Evolutionary conservation across 1,140 invertebrate species (phyloP), one percentile per base, ranked within the genome.

Genomic region (Ericerus pela): DNA sequence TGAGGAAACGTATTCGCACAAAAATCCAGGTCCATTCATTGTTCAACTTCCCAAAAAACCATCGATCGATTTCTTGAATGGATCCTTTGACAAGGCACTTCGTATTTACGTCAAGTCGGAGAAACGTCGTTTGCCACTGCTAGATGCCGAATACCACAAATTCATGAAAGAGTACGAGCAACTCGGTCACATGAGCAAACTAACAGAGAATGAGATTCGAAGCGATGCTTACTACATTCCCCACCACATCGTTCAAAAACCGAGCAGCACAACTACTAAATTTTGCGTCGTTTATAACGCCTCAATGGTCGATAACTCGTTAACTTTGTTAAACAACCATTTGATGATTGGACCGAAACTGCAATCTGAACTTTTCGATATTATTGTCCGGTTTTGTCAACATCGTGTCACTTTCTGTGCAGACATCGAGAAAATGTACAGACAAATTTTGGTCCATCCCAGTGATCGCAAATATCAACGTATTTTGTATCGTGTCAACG

Each of bases 341-440:
- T 51, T 67, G 27, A 61, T 53, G 30, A 53, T 16, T 65, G 59
- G 53, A 2, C 53, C 52, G 0, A 22, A 10, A 0, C 29, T 68
- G 20, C 66, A 67, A 43, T 51, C 60, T n/a, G 59, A 67, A 30
- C 31, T 70, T 18, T 60, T 65, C n/a, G 58, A 58, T 1, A 62
- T 66, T 20, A n/a, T 69, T 14, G 36, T 65, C 0, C 53, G 60
- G 29, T 70, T 69, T 59, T 18, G 67, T 47, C 55, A 27, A 14
- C 61, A 66, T 55, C n/a, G 33, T 41, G 59, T 61, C 51, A 67
- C 64, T 2, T 43, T 68, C 22, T 62, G 56, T 6, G 66, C 63
- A 6, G 70, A 72, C 57, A 66, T 72, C 10, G 58, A 61, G 24
- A 70, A 72, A 60, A 71, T 70, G 67, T 70, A 67, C 55, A 54